Percentiles rank a stretch among this genome's conserved stretches.
These are phyloP conservation scores for Erebia palarica DNA, from an alignment of 2,888 invertebrate genomes.

Conservation along the genomic window DNA sequence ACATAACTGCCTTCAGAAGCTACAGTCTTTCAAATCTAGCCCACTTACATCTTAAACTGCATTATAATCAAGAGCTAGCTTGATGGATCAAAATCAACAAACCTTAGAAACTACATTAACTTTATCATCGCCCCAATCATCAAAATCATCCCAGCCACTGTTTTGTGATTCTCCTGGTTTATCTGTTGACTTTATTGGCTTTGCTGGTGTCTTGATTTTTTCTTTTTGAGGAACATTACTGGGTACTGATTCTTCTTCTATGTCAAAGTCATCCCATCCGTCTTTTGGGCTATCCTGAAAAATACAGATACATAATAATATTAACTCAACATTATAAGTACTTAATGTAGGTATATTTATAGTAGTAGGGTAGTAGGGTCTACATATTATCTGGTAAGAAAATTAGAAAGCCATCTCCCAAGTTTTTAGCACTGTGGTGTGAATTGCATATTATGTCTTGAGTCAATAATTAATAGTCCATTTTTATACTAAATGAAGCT, in stretches of 20 bases:
- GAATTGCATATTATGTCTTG: too few relatives aligned
- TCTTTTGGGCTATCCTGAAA: slow-evolving; percentile 46
- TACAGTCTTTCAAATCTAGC: too few relatives aligned
- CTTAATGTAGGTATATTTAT: too few relatives aligned
- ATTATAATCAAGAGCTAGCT: too few relatives aligned
- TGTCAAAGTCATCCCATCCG: slow-evolving; percentile 79
- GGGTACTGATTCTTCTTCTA: slow-evolving; percentile 57
- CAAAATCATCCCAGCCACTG: slow-evolving; percentile 80
- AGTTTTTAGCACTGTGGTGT: too few relatives aligned
- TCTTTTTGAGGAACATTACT: slow-evolving; percentile 32
- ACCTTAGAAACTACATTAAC: slow-evolving; percentile 44
- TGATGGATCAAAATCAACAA: slow-evolving; percentile 3
- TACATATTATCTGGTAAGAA: too few relatives aligned
- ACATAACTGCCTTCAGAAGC: too few relatives aligned
- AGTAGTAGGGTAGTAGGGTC: too few relatives aligned
- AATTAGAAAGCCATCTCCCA: too few relatives aligned
- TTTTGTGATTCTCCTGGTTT: slow-evolving; percentile 56
- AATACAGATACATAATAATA: neutral
- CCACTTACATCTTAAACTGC: too few relatives aligned
- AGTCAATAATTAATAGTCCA: too few relatives aligned
- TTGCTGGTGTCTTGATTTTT: slow-evolving; percentile 26
- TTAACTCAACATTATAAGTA: neutral
- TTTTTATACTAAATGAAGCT: neutral
- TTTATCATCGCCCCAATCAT: slow-evolving; percentile 70
- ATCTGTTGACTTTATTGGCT: slow-evolving; percentile 29